Conservation (phyloP, 2,888 invertebrate genomes). For the Spilarctia lutea region DNA sequence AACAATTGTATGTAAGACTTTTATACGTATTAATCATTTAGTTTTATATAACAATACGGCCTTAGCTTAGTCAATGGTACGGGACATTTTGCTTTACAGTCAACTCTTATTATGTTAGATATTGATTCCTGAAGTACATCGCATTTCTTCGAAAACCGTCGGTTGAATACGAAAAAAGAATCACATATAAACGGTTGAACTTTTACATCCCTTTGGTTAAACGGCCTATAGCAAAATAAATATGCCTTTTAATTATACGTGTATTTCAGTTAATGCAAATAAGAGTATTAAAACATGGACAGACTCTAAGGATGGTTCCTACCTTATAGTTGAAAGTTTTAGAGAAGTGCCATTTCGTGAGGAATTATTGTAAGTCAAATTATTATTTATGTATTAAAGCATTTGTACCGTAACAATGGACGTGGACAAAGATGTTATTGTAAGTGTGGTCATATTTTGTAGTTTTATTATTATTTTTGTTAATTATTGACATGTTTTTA, state of each 20-base stretch:
- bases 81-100: constrained; percentile 33
- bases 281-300: neutral
- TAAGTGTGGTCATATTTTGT: constrained; percentile 3
- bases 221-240: neutral
- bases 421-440: constrained; percentile 15
- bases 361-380: constrained; percentile 45
- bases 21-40: constrained; percentile 57
- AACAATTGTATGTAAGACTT: constrained; percentile 52
- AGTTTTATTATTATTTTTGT: constrained; percentile 16
- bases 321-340: constrained; percentile 45
- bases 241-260: neutral
- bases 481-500: constrained; percentile 21
- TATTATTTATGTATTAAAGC: constrained; percentile 34
- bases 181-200: neutral
- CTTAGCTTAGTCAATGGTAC: constrained; percentile 47
- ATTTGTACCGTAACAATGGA: constrained; percentile 37
- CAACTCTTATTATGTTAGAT: constrained; percentile 23
- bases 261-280: neutral
- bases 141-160: neutral
- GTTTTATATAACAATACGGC: constrained; percentile 50
- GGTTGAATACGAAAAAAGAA: neutral
- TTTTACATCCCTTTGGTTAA: neutral
- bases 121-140: constrained; percentile 2
- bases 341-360: constrained; percentile 51
- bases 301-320: constrained; percentile 38